These are phyloP conservation scores for Leptobrachium leishanense DNA, from an alignment of 2,113 vertebrate species.

Conservation along the genomic window DNA sequence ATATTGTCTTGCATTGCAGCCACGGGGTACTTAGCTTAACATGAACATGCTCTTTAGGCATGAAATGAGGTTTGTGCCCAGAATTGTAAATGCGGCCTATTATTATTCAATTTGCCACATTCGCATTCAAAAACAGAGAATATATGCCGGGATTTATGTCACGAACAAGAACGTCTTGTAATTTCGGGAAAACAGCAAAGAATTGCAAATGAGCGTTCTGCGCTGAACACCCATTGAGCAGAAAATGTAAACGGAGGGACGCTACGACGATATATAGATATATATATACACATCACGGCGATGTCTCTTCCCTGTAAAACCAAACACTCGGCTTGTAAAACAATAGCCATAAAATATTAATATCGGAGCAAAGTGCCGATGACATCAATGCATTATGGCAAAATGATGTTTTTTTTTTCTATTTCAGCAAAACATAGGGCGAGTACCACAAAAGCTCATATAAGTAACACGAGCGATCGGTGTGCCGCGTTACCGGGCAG, in stretches of 20 bases:
- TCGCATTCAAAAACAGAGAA: conserved; percentile 15
- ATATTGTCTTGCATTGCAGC: not conserved
- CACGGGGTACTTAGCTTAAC: conserved; percentile 14
- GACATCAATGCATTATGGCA: too few relatives aligned
- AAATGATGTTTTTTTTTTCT: too few relatives aligned
- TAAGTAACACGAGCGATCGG: too few relatives aligned
- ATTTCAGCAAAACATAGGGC: too few relatives aligned
- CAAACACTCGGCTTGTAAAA: not conserved
- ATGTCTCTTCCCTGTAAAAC: not conserved
- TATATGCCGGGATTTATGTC: conserved; percentile 26
- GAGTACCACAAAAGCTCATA: too few relatives aligned
- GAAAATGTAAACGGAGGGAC: not conserved
- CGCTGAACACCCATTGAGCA: not conserved
- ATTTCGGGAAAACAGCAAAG: conserved; percentile 6
- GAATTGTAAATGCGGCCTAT: conserved; percentile 22
- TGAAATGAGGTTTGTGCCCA: conserved; percentile 37
- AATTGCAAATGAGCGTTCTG: not conserved
- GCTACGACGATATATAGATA: not conserved
- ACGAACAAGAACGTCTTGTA: not conserved
- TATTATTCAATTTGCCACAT: conserved; percentile 33
- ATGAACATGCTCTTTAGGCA: conserved; percentile 34
- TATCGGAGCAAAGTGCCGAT: not conserved
- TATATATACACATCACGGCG: not conserved
- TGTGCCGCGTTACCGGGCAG: too few relatives aligned
- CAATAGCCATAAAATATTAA: not conserved